Percentiles rank a stretch among this genome's conserved stretches.
Conservation (phyloP, 2,113 vertebrate genomes). For the Cyrtonyx montezumae region DNA sequence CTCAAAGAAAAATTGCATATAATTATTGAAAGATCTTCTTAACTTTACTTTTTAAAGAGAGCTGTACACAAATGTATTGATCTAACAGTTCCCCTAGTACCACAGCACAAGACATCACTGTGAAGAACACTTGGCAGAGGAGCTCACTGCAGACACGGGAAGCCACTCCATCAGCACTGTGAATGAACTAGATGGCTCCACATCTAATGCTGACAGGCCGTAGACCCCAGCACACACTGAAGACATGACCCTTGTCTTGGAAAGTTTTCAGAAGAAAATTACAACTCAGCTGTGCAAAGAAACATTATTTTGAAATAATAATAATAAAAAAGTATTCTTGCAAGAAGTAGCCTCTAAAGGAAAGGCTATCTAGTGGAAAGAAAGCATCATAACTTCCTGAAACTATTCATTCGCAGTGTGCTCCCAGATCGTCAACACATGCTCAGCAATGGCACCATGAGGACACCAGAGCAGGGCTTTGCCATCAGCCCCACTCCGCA, state of each 20-base stretch:
- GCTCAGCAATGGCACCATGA: background rate
- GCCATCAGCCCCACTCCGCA: background rate
- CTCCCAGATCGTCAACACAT: rapidly evolving
- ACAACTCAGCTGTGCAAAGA: background rate
- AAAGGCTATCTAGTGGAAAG: background rate
- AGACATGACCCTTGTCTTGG: background rate
- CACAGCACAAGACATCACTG: background rate
- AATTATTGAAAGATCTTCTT: background rate
- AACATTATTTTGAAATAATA: background rate
- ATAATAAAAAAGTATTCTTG: background rate
- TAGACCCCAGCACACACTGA: background rate
- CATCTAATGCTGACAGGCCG: background rate
- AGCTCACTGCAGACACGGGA: background rate
- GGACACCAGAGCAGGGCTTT: background rate
- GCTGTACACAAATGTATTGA: background rate
- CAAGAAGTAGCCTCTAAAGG: background rate
- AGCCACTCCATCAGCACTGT: background rate
- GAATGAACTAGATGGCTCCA: background rate
- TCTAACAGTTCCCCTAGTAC: background rate
- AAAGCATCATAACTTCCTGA: background rate
- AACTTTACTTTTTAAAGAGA: background rate
- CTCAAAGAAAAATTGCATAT: background rate
- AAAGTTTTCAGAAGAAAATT: background rate
- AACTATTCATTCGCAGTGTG: background rate
- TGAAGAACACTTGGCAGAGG: background rate